These are phyloP conservation scores for Rugalucina vietnamica DNA, from an alignment of 2,888 invertebrate species.

Conservation along the genomic window DNA sequence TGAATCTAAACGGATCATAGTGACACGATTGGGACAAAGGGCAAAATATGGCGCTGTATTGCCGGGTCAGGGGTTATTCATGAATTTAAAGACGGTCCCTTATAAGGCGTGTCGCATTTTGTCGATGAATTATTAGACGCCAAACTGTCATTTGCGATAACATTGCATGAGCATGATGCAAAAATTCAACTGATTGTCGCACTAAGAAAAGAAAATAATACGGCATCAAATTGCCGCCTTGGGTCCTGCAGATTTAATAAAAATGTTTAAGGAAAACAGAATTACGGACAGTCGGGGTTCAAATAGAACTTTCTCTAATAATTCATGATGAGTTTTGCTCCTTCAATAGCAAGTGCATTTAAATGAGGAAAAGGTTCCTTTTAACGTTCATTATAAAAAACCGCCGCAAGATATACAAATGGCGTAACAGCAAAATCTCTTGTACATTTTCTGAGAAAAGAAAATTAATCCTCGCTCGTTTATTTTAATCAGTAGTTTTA, in stretches of 20 bases:
- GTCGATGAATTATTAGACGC: neutral
- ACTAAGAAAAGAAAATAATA: neutral
- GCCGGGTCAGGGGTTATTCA: neutral
- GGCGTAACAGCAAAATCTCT: constrained; percentile 22
- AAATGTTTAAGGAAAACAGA: neutral
- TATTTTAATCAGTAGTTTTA: neutral
- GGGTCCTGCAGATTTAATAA: neutral
- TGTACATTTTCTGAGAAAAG: neutral
- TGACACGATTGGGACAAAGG: neutral
- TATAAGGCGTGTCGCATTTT: neutral
- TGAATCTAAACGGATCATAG: too few relatives aligned
- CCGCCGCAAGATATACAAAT: constrained; percentile 45
- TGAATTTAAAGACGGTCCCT: neutral
- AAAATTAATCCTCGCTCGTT: constrained; percentile 2
- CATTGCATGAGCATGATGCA: neutral
- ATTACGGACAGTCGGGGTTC: neutral
- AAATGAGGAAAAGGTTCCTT: neutral
- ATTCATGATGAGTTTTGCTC: neutral
- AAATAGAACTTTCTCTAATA: neutral
- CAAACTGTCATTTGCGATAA: neutral
- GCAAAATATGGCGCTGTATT: neutral
- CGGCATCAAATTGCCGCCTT: neutral
- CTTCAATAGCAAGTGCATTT: neutral
- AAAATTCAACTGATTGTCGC: neutral
- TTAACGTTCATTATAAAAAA: neutral